phyloP scores from a whole-genome alignment of 2,797 vertebrate genomes.

The Ctenopoma kingsleyae region DNA sequence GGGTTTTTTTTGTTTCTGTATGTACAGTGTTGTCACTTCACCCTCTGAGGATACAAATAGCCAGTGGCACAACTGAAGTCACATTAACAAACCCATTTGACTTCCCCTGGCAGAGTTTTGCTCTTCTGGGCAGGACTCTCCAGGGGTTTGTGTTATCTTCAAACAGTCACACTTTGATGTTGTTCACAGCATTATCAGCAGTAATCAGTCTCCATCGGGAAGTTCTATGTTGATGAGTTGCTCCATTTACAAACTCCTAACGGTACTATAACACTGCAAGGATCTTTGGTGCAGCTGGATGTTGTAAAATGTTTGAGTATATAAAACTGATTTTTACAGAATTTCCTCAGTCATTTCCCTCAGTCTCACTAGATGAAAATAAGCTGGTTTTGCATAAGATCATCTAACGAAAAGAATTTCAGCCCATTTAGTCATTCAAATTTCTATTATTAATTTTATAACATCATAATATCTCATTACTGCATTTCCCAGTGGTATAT shows the following conservation, averaged over 20 bases:
- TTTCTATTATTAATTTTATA: too few relatives aligned
- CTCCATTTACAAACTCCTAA: conserved; percentile 50
- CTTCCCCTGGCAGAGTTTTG: conserved; percentile 25
- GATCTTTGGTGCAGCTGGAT: conserved; percentile 12
- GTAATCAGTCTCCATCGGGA: conserved; percentile 43
- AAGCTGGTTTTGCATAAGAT: too few relatives aligned
- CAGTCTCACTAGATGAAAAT: too few relatives aligned
- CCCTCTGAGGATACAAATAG: background rate
- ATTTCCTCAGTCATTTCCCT: too few relatives aligned
- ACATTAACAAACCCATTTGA: conserved; percentile 26
- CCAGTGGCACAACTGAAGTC: conserved; percentile 27
- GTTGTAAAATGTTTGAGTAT: background rate
- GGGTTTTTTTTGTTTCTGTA: background rate
- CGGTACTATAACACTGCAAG: conserved; percentile 9
- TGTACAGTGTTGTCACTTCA: background rate
- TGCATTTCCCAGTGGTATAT: too few relatives aligned
- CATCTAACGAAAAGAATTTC: too few relatives aligned
- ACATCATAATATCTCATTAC: too few relatives aligned
- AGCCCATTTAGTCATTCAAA: too few relatives aligned
- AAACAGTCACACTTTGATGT: conserved; percentile 65
- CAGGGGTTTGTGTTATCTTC: conserved; percentile 49
- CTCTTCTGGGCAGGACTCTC: conserved; percentile 39
- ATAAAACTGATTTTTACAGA: too few relatives aligned
- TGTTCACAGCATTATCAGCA: conserved; percentile 40
- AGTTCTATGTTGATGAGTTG: conserved; percentile 39